Conservation (phyloP, 2,797 vertebrate genomes). For the Gymnocypris eckloni region DNA sequence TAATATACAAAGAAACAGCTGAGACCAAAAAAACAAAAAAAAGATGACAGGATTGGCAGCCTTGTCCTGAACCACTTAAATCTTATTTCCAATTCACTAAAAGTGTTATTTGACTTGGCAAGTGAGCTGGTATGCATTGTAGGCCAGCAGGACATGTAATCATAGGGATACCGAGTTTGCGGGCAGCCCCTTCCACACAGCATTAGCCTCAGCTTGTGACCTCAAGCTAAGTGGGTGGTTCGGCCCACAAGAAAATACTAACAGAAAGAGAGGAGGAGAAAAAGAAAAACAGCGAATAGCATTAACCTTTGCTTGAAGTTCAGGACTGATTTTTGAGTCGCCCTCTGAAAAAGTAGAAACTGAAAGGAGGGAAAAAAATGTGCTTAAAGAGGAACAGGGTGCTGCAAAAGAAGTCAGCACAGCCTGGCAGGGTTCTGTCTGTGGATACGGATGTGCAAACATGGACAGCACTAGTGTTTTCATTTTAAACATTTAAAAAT, state of each 20-base stretch:
- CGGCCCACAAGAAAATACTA: conserved; percentile 69
- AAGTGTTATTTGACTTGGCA: conserved; percentile 98
- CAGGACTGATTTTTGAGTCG: conserved; percentile 82
- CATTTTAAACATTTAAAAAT: conserved; percentile 61
- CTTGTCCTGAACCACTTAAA: conserved; percentile 92
- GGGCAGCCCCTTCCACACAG: conserved; percentile 83
- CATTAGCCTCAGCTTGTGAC: conserved; percentile 90
- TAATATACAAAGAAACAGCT: conserved; percentile 83
- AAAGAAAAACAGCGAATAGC: conserved; percentile 83
- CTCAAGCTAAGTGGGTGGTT: conserved; percentile 95
- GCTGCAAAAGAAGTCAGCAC: conserved; percentile 53
- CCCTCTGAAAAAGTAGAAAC: conserved; percentile 65
- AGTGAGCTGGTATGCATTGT: conserved; percentile 88
- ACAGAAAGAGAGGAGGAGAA: conserved; percentile 74
- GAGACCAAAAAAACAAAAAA: conserved; percentile 69
- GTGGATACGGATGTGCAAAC: conserved; percentile 66
- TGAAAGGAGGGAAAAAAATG: conserved; percentile 9
- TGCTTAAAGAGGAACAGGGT: conserved; percentile 37
- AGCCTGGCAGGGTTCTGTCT: conserved; percentile 49
- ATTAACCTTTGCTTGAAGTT: conserved; percentile 89
- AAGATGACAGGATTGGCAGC: conserved; percentile 87
- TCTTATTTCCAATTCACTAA: conserved; percentile 95
- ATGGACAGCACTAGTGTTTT: conserved; percentile 65
- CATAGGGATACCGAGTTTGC: conserved; percentile 89
- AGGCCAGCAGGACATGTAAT: conserved; percentile 90